Base-by-base conservation (phyloP, 1,140 invertebrate genomes). In the Schlechtendalia chinensis region DNA sequence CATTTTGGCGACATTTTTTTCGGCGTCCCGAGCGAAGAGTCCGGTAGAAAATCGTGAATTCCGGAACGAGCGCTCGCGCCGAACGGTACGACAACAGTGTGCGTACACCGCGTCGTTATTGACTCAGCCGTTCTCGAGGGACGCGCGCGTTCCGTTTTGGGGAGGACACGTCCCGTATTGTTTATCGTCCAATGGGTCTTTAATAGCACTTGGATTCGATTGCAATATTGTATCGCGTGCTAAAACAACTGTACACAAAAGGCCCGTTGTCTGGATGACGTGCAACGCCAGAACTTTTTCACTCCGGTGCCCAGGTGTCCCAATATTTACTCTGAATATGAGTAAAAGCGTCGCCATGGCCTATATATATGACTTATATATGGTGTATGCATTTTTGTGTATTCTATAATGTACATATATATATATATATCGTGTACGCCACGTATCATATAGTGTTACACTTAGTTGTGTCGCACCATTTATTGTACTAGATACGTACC, bases 311-410 rank as follows among this genome's bases (percentile, higher is more conserved):
- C 75, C 75, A 79, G 75, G 75, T 79, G 75, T 63, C 22, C 39
- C 45, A 79, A 79, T 79, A 61, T 79, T 79, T 79, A 58, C 22
- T 72, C 69, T 72, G 29, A 72, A 72, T 72, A 72, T 29, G 69
- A 29, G 50, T 72, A n/a, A 24, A 69, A 5, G 17, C 22, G n/a
- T 19, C 19, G 19, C 10, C 16, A 14, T 2, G 32, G 16, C 14
- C 17, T 22, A n/a, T 45, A 32, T 14, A n/a, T 67, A 39, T 39
- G 32, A n/a, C n/a, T n/a, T n/a, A n/a, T n/a, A 19, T 59, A 6
- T 27, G 12, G 2, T 2, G 8, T 6, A 16, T 19, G 5, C 14
- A 12, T 71, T 50, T 71, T 27, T 29, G 5, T 54, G 11, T 72
- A 17, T 29, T 12, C 1, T 53, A 14, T 22, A 14, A 14, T 32